phyloP scores from a whole-genome alignment of 2,888 invertebrate species.

The Nomada goodeniana region DNA sequence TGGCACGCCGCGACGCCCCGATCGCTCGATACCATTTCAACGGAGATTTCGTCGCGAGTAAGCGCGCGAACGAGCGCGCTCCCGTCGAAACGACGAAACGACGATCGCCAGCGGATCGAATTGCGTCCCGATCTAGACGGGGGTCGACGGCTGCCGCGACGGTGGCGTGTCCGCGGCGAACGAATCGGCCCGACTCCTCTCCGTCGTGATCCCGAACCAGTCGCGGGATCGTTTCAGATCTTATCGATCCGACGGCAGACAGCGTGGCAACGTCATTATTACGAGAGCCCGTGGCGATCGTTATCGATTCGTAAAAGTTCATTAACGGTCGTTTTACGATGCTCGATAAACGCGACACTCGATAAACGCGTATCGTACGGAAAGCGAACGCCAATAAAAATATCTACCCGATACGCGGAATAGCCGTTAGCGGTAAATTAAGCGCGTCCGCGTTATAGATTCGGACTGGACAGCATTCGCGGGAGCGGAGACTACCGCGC shows the following conservation, averaged over 20 bases:
- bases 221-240: conserved; percentile 59
- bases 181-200: conserved; percentile 31
- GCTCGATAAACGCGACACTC: conserved; percentile 48
- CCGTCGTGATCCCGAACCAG: conserved; percentile 55
- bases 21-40: conserved; percentile 73
- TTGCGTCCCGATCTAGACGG: too few species aligned
- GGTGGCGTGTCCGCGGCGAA: conserved; percentile 22
- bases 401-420: conserved; percentile 53
- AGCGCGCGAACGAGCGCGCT: conserved; percentile 67
- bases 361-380: conserved; percentile 50
- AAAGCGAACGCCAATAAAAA: conserved; percentile 59
- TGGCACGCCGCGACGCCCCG: conserved; percentile 42
- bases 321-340: conserved; percentile 67
- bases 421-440: conserved; percentile 50
- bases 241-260: conserved; percentile 62
- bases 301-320: conserved; percentile 67
- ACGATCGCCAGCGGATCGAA: too few species aligned
- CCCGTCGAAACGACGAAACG: conserved; percentile 27
- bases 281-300: conserved; percentile 59
- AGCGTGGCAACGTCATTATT: conserved; percentile 63
- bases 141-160: too few species aligned
- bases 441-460: conserved; percentile 4
- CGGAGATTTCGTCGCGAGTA: conserved; percentile 57
- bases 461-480: too few species aligned
- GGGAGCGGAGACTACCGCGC: too few species aligned